A percentile compares a stretch with the other conserved stretches of the same genome.
These are phyloP conservation scores for Scolopax bukidnonensis DNA, from an alignment of 2,797 vertebrate genomes.

Conservation along the genomic window DNA sequence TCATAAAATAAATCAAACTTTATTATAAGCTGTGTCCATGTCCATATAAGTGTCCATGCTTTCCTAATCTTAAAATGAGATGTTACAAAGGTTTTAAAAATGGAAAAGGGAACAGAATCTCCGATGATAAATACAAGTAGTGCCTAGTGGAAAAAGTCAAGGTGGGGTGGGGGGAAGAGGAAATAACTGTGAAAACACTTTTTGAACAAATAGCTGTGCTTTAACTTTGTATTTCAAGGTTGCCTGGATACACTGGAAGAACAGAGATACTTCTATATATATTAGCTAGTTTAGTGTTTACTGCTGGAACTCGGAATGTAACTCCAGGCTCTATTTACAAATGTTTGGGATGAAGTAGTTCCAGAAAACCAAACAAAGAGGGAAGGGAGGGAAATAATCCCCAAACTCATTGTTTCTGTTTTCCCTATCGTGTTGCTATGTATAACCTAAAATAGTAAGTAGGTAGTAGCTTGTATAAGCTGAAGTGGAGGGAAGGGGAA, in stretches of 20 bases:
- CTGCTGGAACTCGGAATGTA: conserved; percentile 54
- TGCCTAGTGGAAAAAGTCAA: conserved; percentile 26
- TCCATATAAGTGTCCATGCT: neutral
- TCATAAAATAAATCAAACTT: neutral
- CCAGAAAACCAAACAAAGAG: conserved; percentile 67
- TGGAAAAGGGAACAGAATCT: conserved; percentile 35
- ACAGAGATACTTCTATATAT: conserved; percentile 55
- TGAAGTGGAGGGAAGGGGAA: neutral
- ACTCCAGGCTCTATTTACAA: conserved; percentile 64
- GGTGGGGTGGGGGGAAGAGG: neutral
- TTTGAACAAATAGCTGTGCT: conserved; percentile 60
- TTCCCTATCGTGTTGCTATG: conserved; percentile 44
- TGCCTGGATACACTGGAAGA: conserved; percentile 66
- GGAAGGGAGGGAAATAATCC: conserved; percentile 17
- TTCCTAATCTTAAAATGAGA: neutral
- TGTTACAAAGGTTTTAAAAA: neutral
- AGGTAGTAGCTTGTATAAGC: neutral
- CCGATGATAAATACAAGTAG: conserved; percentile 41
- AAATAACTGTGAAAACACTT: conserved; percentile 70
- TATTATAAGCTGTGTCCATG: neutral
- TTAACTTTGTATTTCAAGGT: conserved; percentile 66
- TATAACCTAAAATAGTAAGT: conserved; percentile 3
- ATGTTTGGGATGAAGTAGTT: conserved; percentile 63
- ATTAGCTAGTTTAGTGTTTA: conserved; percentile 67
- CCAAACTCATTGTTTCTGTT: conserved; percentile 41